phyloP scores from a whole-genome alignment of 2,888 invertebrate genomes.

The Drymonia ruficornis region DNA sequence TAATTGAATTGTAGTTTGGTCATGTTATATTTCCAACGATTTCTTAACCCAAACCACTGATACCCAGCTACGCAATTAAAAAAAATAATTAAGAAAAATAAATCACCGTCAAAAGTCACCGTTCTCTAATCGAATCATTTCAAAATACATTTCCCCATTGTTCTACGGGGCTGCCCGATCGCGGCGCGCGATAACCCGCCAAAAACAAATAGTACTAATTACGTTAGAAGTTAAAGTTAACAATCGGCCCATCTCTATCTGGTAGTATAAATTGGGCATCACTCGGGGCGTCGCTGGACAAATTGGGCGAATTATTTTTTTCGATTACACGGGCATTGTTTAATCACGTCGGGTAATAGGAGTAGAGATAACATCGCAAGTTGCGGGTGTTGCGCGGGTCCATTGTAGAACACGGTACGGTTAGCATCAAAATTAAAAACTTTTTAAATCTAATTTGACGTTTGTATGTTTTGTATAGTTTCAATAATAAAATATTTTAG shows the following conservation, averaged over 20 bases:
- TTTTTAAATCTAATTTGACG: too few species aligned
- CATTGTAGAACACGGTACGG: neutral
- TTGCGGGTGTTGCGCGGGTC: constrained; percentile 17
- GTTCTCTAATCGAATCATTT: constrained; percentile 66
- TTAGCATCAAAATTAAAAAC: too few species aligned
- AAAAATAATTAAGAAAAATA: constrained; percentile 39
- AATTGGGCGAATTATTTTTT: constrained; percentile 81
- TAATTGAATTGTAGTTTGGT: too few species aligned
- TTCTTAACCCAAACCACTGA: neutral
- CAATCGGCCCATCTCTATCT: constrained; percentile 71
- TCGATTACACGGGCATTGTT: constrained; percentile 79
- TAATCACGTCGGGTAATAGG: constrained; percentile 75
- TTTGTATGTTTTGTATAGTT: too few species aligned
- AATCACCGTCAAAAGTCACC: constrained; percentile 60
- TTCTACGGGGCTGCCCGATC: constrained; percentile 57
- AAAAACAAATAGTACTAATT: constrained; percentile 83
- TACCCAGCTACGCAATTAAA: constrained; percentile 18
- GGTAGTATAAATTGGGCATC: constrained; percentile 74
- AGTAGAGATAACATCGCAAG: constrained; percentile 63
- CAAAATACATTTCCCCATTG: constrained; percentile 75
- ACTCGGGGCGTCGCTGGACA: constrained; percentile 60
- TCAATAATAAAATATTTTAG: too few species aligned
- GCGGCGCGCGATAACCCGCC: constrained; percentile 59
- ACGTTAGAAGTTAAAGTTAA: constrained; percentile 71
- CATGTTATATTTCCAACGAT: too few species aligned